phyloP scores from a whole-genome alignment of 2,888 invertebrate genomes.

The Leptinotarsa peninsularis region DNA sequence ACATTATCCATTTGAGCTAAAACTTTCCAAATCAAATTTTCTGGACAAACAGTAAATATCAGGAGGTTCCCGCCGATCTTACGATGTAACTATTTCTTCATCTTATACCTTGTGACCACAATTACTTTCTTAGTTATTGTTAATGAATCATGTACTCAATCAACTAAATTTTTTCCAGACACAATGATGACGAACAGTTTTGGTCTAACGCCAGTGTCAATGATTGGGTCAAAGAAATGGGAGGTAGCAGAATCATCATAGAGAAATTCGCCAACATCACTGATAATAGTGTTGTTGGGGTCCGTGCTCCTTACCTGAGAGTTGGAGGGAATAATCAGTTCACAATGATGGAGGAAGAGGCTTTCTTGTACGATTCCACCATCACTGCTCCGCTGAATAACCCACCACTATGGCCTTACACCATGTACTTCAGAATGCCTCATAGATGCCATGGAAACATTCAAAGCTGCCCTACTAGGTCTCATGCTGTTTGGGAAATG shows the following conservation, averaged over 20 bases:
- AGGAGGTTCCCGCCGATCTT: no score
- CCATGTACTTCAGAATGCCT: slow-evolving; percentile 97
- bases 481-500: slow-evolving; percentile 96
- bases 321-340: slow-evolving; percentile 97
- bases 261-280: slow-evolving; percentile 91
- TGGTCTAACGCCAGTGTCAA: slow-evolving; percentile 94
- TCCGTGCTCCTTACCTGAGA: slow-evolving; percentile 88
- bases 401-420: slow-evolving; percentile 97
- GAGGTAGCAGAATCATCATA: slow-evolving; percentile 90
- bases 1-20: no score
- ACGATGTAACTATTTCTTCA: no score
- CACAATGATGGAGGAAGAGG: slow-evolving; percentile 97
- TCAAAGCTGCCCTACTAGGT: slow-evolving; percentile 90
- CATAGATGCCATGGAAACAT: slow-evolving; percentile 93
- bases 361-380: slow-evolving; percentile 94
- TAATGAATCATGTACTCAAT: no score
- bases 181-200: slow-evolving; percentile 91
- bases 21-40: no score
- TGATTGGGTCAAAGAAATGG: slow-evolving; percentile 96
- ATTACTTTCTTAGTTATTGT: no score
- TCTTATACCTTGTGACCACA: no score
- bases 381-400: slow-evolving; percentile 92
- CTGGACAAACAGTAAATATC: no score
- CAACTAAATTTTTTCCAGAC: slow-evolving; percentile 68
- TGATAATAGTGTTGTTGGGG: slow-evolving; percentile 91